A percentile compares a stretch with the other conserved stretches of the same genome.
These are phyloP conservation scores for Chalcis sispes DNA, from an alignment of 2,888 invertebrate species.

Conservation along the genomic window DNA sequence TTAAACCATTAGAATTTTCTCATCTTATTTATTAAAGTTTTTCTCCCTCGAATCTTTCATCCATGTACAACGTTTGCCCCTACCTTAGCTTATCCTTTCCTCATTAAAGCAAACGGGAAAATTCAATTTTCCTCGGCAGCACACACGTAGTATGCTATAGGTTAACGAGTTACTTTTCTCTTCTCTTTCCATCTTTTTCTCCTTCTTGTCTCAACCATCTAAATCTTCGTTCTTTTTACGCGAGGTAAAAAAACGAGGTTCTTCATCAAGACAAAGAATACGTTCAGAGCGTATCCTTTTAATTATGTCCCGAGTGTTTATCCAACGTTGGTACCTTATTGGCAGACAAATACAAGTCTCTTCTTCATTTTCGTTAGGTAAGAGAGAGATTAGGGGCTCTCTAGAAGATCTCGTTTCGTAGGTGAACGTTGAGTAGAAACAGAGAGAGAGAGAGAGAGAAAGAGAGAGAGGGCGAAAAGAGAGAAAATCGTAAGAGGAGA, in stretches of 20 bases:
- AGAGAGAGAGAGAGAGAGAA: background rate
- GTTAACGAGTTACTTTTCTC: background rate
- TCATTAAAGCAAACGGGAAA: constrained; percentile 9
- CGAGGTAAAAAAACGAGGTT: background rate
- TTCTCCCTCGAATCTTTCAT: too few species aligned
- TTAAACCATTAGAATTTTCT: too few species aligned
- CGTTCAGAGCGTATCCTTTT: constrained; percentile 39
- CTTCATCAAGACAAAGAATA: constrained; percentile 33
- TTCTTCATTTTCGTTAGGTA: constrained; percentile 9
- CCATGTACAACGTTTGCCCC: too few species aligned
- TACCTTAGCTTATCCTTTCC: background rate
- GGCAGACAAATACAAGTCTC: constrained; percentile 35
- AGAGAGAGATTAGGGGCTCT: too few species aligned
- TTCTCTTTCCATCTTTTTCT: background rate
- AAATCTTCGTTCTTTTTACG: constrained; percentile 6
- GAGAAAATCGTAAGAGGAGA: too few species aligned
- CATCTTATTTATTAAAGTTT: too few species aligned
- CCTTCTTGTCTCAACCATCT: too few species aligned
- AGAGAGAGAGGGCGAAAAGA: background rate
- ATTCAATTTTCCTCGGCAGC: background rate
- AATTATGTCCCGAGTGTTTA: constrained; percentile 48
- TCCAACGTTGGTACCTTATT: constrained; percentile 27
- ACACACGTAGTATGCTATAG: background rate
- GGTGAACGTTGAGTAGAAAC: background rate
- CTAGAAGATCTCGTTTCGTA: too few species aligned